phyloP scores from a whole-genome alignment of 2,888 invertebrate species.

The Beris morrisii region DNA sequence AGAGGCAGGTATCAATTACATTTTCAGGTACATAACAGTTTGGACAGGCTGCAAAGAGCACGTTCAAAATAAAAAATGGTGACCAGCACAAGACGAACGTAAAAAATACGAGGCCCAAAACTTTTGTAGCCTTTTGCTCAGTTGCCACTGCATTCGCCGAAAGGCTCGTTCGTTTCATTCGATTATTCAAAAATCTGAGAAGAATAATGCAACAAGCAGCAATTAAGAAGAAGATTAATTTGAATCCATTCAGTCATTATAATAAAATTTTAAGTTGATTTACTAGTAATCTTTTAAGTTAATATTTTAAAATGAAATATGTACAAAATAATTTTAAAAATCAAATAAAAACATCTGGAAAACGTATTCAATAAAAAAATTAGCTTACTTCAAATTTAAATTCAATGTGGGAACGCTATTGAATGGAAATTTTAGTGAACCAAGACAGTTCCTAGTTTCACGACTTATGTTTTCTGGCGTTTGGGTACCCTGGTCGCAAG shows the following conservation, averaged over 20 bases:
- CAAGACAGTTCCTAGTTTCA: slow-evolving; percentile 66
- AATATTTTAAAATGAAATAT: too few relatives aligned
- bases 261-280: too few relatives aligned
- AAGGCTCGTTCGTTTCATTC: slow-evolving; percentile 69
- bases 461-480: slow-evolving; percentile 71
- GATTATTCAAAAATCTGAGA: slow-evolving; percentile 68
- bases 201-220: background rate
- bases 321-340: too few relatives aligned
- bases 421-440: slow-evolving; percentile 63
- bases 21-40: slow-evolving; percentile 72
- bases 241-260: too few relatives aligned
- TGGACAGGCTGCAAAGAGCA: slow-evolving; percentile 82
- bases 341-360: too few relatives aligned
- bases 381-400: slow-evolving; percentile 60
- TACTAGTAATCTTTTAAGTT: too few relatives aligned
- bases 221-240: too few relatives aligned
- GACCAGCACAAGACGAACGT: slow-evolving; percentile 93
- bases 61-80: slow-evolving; percentile 87
- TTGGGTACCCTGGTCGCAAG: slow-evolving; percentile 70
- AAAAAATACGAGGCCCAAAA: slow-evolving; percentile 85
- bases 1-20: slow-evolving; percentile 76
- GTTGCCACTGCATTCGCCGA: slow-evolving; percentile 83
- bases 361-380: too few relatives aligned
- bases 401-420: slow-evolving; percentile 66
- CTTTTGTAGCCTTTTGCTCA: slow-evolving; percentile 93